Evolutionary conservation across 2,797 vertebrate genomes (phyloP), one percentile per base, ranked within the genome.

Genomic region (Trachurus trachurus): DNA sequence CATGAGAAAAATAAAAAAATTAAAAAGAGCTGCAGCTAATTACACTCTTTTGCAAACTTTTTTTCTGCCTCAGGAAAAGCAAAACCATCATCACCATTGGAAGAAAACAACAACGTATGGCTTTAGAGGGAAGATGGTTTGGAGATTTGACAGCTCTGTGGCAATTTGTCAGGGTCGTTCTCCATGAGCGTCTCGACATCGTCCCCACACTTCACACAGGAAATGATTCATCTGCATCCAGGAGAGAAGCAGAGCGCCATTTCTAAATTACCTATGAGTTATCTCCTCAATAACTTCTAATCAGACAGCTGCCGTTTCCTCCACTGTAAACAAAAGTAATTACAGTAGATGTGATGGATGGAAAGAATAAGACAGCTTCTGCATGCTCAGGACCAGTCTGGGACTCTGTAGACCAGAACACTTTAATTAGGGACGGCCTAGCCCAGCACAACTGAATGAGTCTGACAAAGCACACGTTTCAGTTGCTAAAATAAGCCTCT

Each of bases 271-370:
- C 89, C 89, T 79, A 79, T 91, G 90, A 94, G 87, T 94, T 92
- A 94, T 95, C 93, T 95, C 73, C 87, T 84, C 87, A 90, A 93
- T 94, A 95, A 93, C 88, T 92, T 92, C 91, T 89, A 93, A 89
- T 94, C 94, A 93, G 92, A 93, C 88, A 88, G 91, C 87, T 89
- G 91, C 86, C 68, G 84, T 92, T 91, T 89, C 80, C 88, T 89
- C 85, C 89, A 93, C 91, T 95, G 93, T 95, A 94, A 95, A 95
- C 94, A 95, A 93, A 94, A 91, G 93, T 95, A 93, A 95, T 95
- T 95, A 93, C 93, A 90, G 93, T 91, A 93, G 86, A 89, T 91
- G 89, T 94, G 93, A 93, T 94, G 90, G 91, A 93, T 93, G 88
- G 87, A 88, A 78, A 87, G 90, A 89, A 89, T 87, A 90, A 91